Evolutionary conservation across 2,888 invertebrate species (phyloP).

Genomic region (Synanthedon andrenaeformis): DNA sequence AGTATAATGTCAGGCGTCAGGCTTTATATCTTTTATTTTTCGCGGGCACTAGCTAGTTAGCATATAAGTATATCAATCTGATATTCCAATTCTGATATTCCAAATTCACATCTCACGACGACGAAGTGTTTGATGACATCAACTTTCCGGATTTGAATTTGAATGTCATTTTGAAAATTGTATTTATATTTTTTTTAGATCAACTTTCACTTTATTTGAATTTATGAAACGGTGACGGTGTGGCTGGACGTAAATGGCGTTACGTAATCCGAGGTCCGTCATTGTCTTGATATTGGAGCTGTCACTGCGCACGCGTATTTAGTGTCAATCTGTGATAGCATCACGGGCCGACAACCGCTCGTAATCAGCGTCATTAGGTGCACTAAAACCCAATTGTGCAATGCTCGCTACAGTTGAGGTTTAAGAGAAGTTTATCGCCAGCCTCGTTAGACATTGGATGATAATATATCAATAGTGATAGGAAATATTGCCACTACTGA

Average conservation of each 20-base stretch:
- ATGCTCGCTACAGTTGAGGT: conserved; percentile 21
- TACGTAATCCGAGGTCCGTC: conserved; percentile 53
- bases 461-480: too few relatives aligned
- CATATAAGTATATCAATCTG: too few relatives aligned
- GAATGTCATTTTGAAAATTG: conserved; percentile 4
- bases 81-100: too few relatives aligned
- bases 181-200: conserved; percentile 13
- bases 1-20: too few relatives aligned
- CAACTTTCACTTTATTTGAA: conserved; percentile 30
- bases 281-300: conserved; percentile 64
- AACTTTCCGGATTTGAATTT: too few relatives aligned
- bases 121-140: too few relatives aligned
- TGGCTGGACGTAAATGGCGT: conserved; percentile 48
- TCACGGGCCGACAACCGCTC: conserved; percentile 34
- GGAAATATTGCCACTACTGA: too few relatives aligned
- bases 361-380: conserved; percentile 50
- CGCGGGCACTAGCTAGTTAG: too few relatives aligned
- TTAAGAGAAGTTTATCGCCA: conserved; percentile 9
- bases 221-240: conserved; percentile 36
- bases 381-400: conserved; percentile 47
- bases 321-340: conserved; percentile 66
- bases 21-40: too few relatives aligned
- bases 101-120: too few relatives aligned
- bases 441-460: too few relatives aligned
- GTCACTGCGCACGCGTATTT: conserved; percentile 63